These are phyloP conservation scores for Neopelma chrysocephalum DNA, from an alignment of 2,797 vertebrate genomes.

Conservation along the genomic window DNA sequence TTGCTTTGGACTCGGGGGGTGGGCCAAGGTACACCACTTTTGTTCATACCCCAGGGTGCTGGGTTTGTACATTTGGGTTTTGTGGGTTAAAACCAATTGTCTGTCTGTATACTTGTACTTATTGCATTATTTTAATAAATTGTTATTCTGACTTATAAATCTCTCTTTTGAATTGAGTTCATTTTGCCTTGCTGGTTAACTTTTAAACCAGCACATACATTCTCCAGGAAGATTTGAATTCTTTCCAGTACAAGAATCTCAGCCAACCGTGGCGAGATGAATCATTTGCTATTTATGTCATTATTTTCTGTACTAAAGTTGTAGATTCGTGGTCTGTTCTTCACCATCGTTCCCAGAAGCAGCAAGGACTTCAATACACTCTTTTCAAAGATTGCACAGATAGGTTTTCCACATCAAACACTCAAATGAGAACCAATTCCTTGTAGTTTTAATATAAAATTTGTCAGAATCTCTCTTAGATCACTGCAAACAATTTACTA, in stretches of 20 bases:
- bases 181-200: too few relatives aligned
- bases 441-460: neutral
- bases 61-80: too few relatives aligned
- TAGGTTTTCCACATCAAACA: neutral
- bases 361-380: neutral
- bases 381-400: neutral
- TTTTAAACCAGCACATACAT: too few relatives aligned
- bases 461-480: neutral
- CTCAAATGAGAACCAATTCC: neutral
- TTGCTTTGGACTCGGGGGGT: too few relatives aligned
- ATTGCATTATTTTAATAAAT: too few relatives aligned
- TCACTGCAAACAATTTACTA: neutral
- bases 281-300: slow-evolving; percentile 25
- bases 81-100: too few relatives aligned
- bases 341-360: neutral
- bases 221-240: neutral
- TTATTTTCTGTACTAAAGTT: slow-evolving; percentile 5
- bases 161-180: too few relatives aligned
- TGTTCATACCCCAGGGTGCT: too few relatives aligned
- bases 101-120: too few relatives aligned
- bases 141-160: too few relatives aligned
- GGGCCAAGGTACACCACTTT: too few relatives aligned
- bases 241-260: neutral
- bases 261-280: neutral
- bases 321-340: neutral